Percentiles rank a stretch among this genome's conserved stretches.
phyloP scores from a whole-genome alignment of 2,888 invertebrate genomes.

The Drosophila flavopinicola region DNA sequence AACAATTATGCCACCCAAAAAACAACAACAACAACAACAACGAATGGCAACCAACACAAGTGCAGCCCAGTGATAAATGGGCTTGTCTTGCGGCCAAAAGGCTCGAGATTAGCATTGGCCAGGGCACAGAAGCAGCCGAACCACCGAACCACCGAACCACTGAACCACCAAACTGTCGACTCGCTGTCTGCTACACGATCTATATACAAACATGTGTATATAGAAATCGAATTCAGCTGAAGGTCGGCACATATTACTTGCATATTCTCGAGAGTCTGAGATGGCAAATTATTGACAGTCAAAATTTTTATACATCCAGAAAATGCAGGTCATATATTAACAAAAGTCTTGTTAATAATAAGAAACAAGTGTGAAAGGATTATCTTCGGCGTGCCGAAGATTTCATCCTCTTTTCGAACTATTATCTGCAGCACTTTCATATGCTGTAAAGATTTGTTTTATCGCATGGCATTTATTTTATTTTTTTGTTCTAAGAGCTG shows the following conservation, averaged over 20 bases:
- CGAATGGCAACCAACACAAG: constrained; percentile 41
- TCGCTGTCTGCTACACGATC: constrained; percentile 49
- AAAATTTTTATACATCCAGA: too few relatives aligned
- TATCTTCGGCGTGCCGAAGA: too few relatives aligned
- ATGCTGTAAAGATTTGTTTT: too few relatives aligned
- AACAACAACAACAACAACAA: constrained; percentile 25
- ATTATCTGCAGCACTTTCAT: too few relatives aligned
- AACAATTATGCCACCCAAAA: constrained; percentile 70
- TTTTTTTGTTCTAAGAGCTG: too few relatives aligned
- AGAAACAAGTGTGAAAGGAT: too few relatives aligned
- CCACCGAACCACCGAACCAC: constrained; percentile 1
- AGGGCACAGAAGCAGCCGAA: constrained; percentile 16
- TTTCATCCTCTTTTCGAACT: too few relatives aligned
- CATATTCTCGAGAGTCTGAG: not conserved
- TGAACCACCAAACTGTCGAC: constrained; percentile 39
- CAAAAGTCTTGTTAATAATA: too few relatives aligned
- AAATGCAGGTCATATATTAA: too few relatives aligned
- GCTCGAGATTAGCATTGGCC: constrained; percentile 60
- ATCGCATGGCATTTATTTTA: too few relatives aligned
- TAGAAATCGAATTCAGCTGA: constrained; percentile 46
- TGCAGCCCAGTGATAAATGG: constrained; percentile 71
- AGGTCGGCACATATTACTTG: constrained; percentile 35
- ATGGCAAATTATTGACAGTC: too few relatives aligned
- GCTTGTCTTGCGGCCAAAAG: constrained; percentile 65
- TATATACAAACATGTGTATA: constrained; percentile 10